Base-by-base conservation (phyloP, 2,888 invertebrate genomes). In the Drosophila fungiperda region DNA sequence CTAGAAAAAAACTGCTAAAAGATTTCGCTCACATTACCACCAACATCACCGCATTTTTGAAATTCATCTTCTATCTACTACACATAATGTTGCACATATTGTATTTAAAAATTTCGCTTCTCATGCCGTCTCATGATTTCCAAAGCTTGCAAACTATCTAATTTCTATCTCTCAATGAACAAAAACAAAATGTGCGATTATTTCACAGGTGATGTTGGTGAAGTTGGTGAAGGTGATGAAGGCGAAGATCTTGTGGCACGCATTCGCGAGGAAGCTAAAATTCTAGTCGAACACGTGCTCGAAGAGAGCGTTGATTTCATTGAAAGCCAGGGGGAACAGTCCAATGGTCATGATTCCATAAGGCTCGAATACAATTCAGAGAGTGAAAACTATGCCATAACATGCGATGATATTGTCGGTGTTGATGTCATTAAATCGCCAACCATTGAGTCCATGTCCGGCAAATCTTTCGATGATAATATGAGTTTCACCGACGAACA, bases 401-500 rank as follows among this genome's bases (percentile, higher is more conserved):
- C 93, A 73, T 93, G 92, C 80, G 93, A 93, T 80, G 91, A 93
- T 73, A 86, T 92, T 82, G 91, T 80, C 78, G 93, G 92, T 69
- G 87, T 91, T 73, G 92, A 92, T 88, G 91, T 93, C 67, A 90
- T 92, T 72, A 93, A 93, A 83, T 92, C 92, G 75, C 93, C 93
- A 76, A 93, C 93, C 60, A 92, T 93, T 85, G 93, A 93, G 82
- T 93, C 93, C 78, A 92, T 93, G 89, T 93, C 93, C 57, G 93
- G 93, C 72, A 93, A 92, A 90, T 93, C 92, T 70, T 93, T 93
- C 77, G 93, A 93, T 85, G 93, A 93, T 80, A 93, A 92, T 91
- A 87, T 92, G 81, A 93, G 92, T 87, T 91, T 91, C 73, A 91
- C 91, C 73, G 93, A 92, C 63, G 91, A 92, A 82, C 91, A 91